Base-by-base conservation (phyloP, 2,113 vertebrate species). In the Labeo catla region DNA sequence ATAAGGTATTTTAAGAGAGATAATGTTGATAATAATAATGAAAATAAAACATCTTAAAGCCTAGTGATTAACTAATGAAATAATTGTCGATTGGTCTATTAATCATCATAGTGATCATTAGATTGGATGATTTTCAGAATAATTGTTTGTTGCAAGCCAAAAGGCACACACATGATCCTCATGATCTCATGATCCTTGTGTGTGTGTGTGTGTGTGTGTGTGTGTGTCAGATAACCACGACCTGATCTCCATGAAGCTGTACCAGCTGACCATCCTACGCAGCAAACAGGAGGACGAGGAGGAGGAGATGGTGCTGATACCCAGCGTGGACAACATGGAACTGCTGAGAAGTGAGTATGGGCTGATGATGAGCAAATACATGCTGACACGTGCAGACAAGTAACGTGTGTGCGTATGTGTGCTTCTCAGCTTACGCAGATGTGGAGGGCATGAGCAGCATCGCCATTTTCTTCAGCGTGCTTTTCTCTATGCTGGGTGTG, bases 221-320 rank as follows among this genome's bases (percentile, higher is more conserved):
- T 52, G 74, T 74, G 36, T 47, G 19, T 3, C 89, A 99, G 98
- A 99, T 91, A 99, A 99, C 89, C 98, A 99, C 0, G 98, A 99
- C 36, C 92, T 99, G 9, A 95, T 99, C 74, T 99, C 98, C 0
- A 89, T 99, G 92, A 99, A 99, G 91, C 91, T 99, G 83, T 99
- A 97, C 94, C 96, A 99, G 89, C 94, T 99, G 91, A 98, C 96
- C 0, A 96, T 99, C 84, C 91, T 98, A 52, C 90, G 96, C 79
- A 96, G 94, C 88, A 86, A 93, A 0, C 93, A 94, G 0, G 96
- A 97, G 88, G 96, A 98, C 80, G 95, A 98, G 49, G 95, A 94
- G 50, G 72, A 98, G 23, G 94, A 96, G 15, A 96, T 97, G 2
- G 95, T 98, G 8, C 96, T 96, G 1, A 89, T 98, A 57, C 98